These are phyloP conservation scores for Tipula confusa DNA, from an alignment of 2,888 invertebrate species.

Conservation along the genomic window DNA sequence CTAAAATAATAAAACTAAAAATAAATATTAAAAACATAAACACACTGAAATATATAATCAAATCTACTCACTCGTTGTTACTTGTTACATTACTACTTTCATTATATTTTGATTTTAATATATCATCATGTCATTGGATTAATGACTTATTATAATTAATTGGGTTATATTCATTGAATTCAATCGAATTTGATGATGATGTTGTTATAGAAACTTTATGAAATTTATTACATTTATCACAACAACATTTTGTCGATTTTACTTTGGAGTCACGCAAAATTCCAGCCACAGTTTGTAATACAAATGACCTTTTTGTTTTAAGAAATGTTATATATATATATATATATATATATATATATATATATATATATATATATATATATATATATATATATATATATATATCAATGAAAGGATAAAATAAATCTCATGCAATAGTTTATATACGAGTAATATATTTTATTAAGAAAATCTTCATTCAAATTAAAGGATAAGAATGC, in stretches of 20 bases:
- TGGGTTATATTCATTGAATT: not conserved
- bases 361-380: not conserved
- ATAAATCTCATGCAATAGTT: not conserved
- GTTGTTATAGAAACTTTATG: not conserved
- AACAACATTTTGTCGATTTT: not conserved
- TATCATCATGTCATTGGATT: not conserved
- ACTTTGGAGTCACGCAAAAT: conserved; percentile 41
- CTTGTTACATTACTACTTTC: not conserved
- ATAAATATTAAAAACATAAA: not conserved
- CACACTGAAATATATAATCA: not conserved
- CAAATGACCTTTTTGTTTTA: conserved; percentile 52
- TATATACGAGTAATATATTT: not conserved
- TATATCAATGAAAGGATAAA: not conserved
- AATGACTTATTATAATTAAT: not conserved
- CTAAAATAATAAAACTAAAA: not conserved
- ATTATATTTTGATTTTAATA: not conserved
- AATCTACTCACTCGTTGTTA: conserved; percentile 20
- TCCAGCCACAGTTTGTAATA: conserved; percentile 56
- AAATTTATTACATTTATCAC: not conserved
- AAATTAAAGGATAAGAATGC: not conserved
- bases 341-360: not conserved
- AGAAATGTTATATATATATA: too few relatives aligned
- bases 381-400: not conserved
- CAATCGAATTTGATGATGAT: not conserved
- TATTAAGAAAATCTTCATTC: not conserved